These are phyloP conservation scores for Pelodiscus sinensis DNA, from an alignment of 2,113 vertebrate species.

Conservation along the genomic window DNA sequence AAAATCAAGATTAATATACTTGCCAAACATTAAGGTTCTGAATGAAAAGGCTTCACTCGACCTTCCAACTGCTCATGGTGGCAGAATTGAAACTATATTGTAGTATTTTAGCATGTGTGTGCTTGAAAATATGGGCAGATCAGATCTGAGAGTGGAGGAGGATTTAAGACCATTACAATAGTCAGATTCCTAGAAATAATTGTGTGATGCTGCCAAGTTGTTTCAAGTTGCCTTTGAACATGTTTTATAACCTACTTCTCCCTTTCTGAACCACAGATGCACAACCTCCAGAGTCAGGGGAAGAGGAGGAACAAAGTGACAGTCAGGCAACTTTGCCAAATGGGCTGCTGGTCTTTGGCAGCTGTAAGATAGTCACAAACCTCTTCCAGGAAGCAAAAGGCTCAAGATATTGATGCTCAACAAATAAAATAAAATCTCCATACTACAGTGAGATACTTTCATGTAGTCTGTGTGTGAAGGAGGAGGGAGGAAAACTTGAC, in stretches of 20 bases:
- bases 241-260: conserved; percentile 54
- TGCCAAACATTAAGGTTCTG: background rate
- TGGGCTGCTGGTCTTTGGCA: background rate
- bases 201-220: conserved; percentile 50
- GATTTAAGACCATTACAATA: conserved; percentile 2
- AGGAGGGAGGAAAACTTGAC: conserved; percentile 12
- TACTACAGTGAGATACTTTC: conserved; percentile 8
- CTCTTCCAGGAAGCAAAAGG: background rate
- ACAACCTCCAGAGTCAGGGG: conserved; percentile 11
- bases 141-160: conserved; percentile 55
- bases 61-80: conserved; percentile 35
- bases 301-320: conserved; percentile 18
- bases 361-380: background rate
- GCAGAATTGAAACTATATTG: conserved; percentile 60
- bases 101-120: conserved; percentile 59
- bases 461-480: background rate
- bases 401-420: background rate
- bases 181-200: conserved; percentile 59
- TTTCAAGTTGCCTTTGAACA: conserved; percentile 63
- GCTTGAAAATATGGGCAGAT: conserved; percentile 66
- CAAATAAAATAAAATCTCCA: background rate
- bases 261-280: conserved; percentile 57
- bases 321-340: background rate
- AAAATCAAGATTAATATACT: background rate
- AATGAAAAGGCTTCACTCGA: background rate